Conservation (phyloP, 2,888 invertebrate species). For the Acrobasis suavella region DNA sequence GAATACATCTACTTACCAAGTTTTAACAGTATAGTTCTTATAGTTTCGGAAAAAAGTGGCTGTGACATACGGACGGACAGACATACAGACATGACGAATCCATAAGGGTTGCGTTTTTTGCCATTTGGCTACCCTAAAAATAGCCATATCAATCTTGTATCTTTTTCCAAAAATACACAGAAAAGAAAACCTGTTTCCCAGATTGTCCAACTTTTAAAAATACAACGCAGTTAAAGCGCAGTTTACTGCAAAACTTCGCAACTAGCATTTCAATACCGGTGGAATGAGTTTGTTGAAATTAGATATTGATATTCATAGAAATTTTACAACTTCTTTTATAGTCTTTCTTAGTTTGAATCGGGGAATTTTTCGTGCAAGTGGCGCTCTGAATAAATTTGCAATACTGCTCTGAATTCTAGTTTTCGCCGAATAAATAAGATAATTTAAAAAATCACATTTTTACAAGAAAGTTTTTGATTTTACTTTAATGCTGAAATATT, state of each 20-base stretch:
- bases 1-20: no score
- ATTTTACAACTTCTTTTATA: slow-evolving; percentile 23
- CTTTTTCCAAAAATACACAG: background rate
- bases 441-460: no score
- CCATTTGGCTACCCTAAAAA: no score
- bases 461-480: no score
- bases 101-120: no score
- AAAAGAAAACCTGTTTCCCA: background rate
- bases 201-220: slow-evolving; percentile 7
- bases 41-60: no score
- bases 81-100: no score
- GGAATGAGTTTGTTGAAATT: slow-evolving; percentile 21
- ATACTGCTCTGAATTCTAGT: background rate
- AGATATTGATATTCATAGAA: slow-evolving; percentile 30
- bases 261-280: slow-evolving; percentile 20
- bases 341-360: slow-evolving; percentile 2
- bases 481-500: no score
- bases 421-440: background rate
- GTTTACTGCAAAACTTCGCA: slow-evolving; percentile 13
- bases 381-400: slow-evolving; percentile 8
- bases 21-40: no score
- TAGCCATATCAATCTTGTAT: background rate
- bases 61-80: no score
- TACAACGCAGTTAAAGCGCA: slow-evolving; percentile 5
- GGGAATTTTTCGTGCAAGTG: slow-evolving; percentile 2